Evolutionary conservation across 2,888 invertebrate species (phyloP).

Genomic region (Phalangium opilio): DNA sequence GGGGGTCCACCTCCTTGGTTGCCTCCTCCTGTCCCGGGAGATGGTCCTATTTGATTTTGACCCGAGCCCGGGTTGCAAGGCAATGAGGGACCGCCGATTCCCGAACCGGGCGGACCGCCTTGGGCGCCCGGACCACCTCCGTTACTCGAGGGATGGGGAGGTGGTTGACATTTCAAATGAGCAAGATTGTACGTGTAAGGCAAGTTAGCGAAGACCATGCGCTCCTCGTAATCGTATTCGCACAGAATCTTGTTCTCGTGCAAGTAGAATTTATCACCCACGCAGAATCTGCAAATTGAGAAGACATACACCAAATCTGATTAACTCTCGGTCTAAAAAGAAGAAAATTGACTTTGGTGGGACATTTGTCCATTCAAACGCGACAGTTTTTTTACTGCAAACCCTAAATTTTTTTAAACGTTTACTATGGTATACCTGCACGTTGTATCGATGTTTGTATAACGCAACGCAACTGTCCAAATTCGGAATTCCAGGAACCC

Average conservation of each 20-base stretch:
- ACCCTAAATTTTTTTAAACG: no score
- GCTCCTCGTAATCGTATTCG: slow-evolving; percentile 85
- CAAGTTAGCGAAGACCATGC: slow-evolving; percentile 68
- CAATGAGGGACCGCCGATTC: slow-evolving; percentile 52
- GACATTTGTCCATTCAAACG: no score
- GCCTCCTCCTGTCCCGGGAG: neutral
- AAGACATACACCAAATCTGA: no score
- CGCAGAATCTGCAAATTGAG: slow-evolving; percentile 71
- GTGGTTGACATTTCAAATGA: slow-evolving; percentile 44
- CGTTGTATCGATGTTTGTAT: no score
- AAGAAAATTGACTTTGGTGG: no score
- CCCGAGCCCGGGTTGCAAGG: slow-evolving; percentile 70
- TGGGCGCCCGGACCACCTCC: slow-evolving; percentile 20
- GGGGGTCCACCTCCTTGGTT: neutral
- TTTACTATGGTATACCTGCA: no score
- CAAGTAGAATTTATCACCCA: slow-evolving; percentile 80
- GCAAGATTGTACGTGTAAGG: slow-evolving; percentile 71
- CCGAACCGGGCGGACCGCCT: no score
- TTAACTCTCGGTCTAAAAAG: no score
- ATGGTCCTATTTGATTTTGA: slow-evolving; percentile 31
- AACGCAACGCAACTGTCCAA: no score
- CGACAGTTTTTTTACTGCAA: no score
- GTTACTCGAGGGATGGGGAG: neutral
- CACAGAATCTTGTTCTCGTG: slow-evolving; percentile 88
- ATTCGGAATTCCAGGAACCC: no score